Evolutionary conservation across 2,888 invertebrate genomes (phyloP).

Genomic region (Tethea ocularis): DNA sequence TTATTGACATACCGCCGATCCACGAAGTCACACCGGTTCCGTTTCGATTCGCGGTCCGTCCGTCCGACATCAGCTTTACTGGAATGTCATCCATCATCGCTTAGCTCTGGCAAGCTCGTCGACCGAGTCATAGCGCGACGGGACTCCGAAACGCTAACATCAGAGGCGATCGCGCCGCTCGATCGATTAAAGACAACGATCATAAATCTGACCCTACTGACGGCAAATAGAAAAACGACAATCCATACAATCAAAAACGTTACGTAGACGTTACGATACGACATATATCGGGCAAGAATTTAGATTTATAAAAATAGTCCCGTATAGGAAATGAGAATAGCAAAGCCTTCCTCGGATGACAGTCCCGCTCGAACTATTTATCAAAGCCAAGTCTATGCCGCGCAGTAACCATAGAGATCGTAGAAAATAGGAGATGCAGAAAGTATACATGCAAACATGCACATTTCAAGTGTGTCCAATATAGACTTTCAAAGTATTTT

Average conservation of each 20-base stretch:
- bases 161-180: slow-evolving; percentile 71
- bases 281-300: slow-evolving; percentile 71
- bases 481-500: slow-evolving; percentile 54
- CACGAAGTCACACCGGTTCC: slow-evolving; percentile 73
- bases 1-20: slow-evolving; percentile 83
- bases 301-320: slow-evolving; percentile 48
- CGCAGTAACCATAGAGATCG: slow-evolving; percentile 85
- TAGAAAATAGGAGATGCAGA: slow-evolving; percentile 79
- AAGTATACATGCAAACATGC: slow-evolving; percentile 78
- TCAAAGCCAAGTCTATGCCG: slow-evolving; percentile 82
- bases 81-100: slow-evolving; percentile 81
- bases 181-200: slow-evolving; percentile 62
- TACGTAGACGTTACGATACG: slow-evolving; percentile 72
- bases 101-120: slow-evolving; percentile 71
- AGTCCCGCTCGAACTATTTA: slow-evolving; percentile 71
- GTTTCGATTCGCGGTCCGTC: slow-evolving; percentile 73
- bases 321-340: slow-evolving; percentile 53
- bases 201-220: slow-evolving; percentile 63
- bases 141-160: slow-evolving; percentile 58
- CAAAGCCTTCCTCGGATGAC: slow-evolving; percentile 69
- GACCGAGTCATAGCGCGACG: slow-evolving; percentile 73
- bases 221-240: slow-evolving; percentile 61
- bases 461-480: slow-evolving; percentile 53
- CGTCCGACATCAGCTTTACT: slow-evolving; percentile 83
- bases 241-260: slow-evolving; percentile 62